Base-by-base conservation (phyloP, 2,888 invertebrate species). In the Cryptophagus acutangulus region DNA sequence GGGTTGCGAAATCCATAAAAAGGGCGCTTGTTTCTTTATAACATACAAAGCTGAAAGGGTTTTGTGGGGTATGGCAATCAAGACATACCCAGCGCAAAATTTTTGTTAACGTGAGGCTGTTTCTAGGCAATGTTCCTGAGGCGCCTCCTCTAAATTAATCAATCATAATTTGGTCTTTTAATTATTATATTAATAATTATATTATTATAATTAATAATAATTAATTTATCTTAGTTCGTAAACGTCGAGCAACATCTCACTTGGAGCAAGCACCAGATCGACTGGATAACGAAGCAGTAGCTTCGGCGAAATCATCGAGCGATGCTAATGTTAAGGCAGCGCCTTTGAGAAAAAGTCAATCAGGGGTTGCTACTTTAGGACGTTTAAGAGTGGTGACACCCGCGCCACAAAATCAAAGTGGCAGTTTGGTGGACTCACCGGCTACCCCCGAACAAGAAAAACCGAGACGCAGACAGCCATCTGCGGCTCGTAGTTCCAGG, bases 51-150 rank as follows among this genome's bases (percentile, higher is more conserved):
- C 67, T 57, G 46, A 60, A 38, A 59, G 62, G 61, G 69, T 10
- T 69, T 69, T 69, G 78, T 75, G 82, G 84, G 82, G 84, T 84
- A 85, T 84, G 85, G 82, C 71, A 67, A 84, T 85, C 84, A 84
- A 85, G 82, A 84, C 84, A 85, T 86, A 84, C 83, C 73, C 82
- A 84, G 79, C 82, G 84, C 82, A 56, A 75, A 78, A 85, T 86
- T 84, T 85, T 85, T 85, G 70, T 59, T 53, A 57, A 46, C 49
- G 74, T 61, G 81, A 76, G 81, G 82, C 79, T 75, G 83, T 82
- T 81, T 77, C 79, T 74, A 79, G 81, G 77, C 80, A 66, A 51
- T 56, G 74, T 59, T 77, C 56, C 82, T 78, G 79, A 75, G 78
- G 76, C 83, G 82, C 81, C 74, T 72, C 76, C 71, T 48, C 41